Evolutionary conservation across 2,888 invertebrate species (phyloP).

Genomic region (Neria commutata): DNA sequence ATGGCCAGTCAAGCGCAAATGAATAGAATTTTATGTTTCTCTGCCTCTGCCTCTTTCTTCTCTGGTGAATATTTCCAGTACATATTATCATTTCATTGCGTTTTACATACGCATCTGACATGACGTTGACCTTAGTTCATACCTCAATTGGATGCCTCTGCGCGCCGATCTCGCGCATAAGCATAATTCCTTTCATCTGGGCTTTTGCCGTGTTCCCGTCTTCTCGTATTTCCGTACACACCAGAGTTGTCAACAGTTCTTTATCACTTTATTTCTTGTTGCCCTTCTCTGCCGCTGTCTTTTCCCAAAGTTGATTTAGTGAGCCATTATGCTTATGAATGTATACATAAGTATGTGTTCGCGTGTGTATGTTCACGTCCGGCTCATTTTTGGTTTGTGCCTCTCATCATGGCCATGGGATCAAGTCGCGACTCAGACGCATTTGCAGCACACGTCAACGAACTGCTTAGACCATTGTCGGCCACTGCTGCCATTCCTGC

Average conservation of each 20-base stretch:
- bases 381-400: slow-evolving; percentile 8
- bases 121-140: not conserved
- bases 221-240: too few species aligned
- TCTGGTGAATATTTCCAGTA: too few species aligned
- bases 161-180: too few species aligned
- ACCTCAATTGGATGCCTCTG: too few species aligned
- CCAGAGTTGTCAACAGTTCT: not conserved
- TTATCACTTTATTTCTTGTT: not conserved
- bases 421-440: slow-evolving; percentile 5
- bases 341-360: not conserved
- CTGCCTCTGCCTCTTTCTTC: slow-evolving; percentile 8
- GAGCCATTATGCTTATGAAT: not conserved
- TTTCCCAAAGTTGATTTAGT: not conserved
- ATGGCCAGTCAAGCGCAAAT: too few species aligned
- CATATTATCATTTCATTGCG: too few species aligned
- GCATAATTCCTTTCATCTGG: too few species aligned
- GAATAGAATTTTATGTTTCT: too few species aligned
- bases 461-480: slow-evolving; percentile 15
- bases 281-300: not conserved
- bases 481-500: too few species aligned
- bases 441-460: slow-evolving; percentile 10
- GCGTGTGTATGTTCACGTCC: not conserved
- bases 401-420: slow-evolving; percentile 7
- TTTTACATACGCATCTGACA: not conserved
- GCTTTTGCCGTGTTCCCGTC: too few species aligned